Base-by-base conservation (phyloP, 2,113 vertebrate species). In the Semicossyphus pulcher region DNA sequence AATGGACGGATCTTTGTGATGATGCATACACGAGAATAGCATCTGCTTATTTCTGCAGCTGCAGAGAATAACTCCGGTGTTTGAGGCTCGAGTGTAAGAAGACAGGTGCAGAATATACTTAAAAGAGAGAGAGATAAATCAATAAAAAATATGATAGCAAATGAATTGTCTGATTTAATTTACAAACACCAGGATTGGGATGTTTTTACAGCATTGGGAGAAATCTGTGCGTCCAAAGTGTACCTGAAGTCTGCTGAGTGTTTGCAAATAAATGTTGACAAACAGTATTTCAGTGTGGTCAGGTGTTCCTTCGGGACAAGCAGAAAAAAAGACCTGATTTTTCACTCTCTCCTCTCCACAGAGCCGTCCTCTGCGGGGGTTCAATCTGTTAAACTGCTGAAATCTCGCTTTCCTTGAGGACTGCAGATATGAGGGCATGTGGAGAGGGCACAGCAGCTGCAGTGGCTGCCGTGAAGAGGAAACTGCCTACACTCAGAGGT, bases 311-410 rank as follows among this genome's bases (percentile, higher is more conserved):
- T 56, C 39, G 48, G 44, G 21, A 49, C 34, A 16, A 63, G 66
- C 47, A 80, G 47, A 74, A 86, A 23, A 41, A 78, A 80, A 65
- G 51, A 9, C 72, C 78, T 67, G 57, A 45, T 82, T 76, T 66
- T 76, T 62, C 66, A 45, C 64, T 72, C 71, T 44, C 42, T 71
- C 41, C 10, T 61, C 37, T 70, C 63, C 67, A 70, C 29, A 60
- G 57, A 69, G 36, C 39, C 23, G 56, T 69, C 73, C 84, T 84
- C 81, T 84, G 76, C 70, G 57, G 87, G 84, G 72, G 64, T 76
- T 86, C 64, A 41, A 60, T 15, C 63, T 74, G 72, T 76, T 86
- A 90, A 88, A 88, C 62, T 91, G 88, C 88, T 91, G 89, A 91
- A 91, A 87, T 82, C 65, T 82, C 8, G 60, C 54, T 88, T 89